These are phyloP conservation scores for Nomia melanderi DNA, from an alignment of 1,140 invertebrate species.

Conservation along the genomic window DNA sequence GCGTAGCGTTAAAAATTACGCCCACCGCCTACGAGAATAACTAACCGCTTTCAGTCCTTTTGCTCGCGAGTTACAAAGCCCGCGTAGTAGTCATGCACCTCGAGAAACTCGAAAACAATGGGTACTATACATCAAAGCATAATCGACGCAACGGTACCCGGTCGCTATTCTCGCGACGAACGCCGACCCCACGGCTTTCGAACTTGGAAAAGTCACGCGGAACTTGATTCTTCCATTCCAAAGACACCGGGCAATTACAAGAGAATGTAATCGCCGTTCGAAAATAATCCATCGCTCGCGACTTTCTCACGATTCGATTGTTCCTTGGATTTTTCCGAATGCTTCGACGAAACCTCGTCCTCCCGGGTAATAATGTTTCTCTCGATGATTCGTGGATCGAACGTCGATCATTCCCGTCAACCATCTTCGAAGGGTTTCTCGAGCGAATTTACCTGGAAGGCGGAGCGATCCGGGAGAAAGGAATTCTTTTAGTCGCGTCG, in stretches of 20 bases:
- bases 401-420: neutral
- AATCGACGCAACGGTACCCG: constrained; percentile 65
- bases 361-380: no score
- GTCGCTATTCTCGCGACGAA: constrained; percentile 25
- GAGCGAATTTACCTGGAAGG: constrained; percentile 62
- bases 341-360: no score
- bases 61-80: constrained; percentile 25
- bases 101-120: constrained; percentile 71
- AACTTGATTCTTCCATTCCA: no score
- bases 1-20: neutral
- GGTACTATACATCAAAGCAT: constrained; percentile 32
- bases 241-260: no score
- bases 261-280: no score
- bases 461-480: constrained; percentile 68
- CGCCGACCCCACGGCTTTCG: no score
- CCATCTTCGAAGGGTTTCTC: neutral
- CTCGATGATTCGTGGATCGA: no score
- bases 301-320: no score
- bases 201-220: no score
- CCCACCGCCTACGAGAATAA: neutral
- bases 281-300: no score
- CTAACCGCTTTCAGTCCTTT: neutral
- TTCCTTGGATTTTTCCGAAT: no score
- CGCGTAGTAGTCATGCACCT: constrained; percentile 30
- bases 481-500: constrained; percentile 59